Percentiles rank a stretch among this genome's conserved stretches.
Conservation (phyloP, 2,797 vertebrate genomes). For the Darevskia mixta region DNA sequence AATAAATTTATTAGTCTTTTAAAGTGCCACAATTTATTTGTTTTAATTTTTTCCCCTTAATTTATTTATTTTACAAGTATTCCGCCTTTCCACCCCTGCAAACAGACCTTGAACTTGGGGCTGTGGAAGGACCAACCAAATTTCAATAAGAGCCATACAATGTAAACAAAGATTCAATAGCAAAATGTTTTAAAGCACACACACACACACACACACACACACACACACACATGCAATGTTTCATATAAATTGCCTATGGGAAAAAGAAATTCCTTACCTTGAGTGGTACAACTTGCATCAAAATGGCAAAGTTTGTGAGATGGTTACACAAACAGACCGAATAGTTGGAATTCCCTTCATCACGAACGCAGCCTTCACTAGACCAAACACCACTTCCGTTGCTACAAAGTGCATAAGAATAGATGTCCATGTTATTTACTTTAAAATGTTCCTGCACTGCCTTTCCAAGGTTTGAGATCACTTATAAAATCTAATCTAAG, state of each 20-base stretch:
- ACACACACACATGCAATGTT: neutral
- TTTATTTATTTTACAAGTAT: too few species aligned
- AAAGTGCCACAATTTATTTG: too few species aligned
- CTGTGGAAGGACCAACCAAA: neutral
- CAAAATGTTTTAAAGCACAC: neutral
- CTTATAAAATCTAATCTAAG: too few species aligned
- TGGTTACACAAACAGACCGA: conserved; percentile 94
- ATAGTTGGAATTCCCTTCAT: conserved; percentile 86
- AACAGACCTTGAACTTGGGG: too few species aligned
- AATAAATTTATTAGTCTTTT: too few species aligned
- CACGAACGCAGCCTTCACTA: conserved; percentile 86
- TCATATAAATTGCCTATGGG: too few species aligned
- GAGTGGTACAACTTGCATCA: conserved; percentile 97
- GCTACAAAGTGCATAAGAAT: conserved; percentile 75
- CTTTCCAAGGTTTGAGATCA: neutral
- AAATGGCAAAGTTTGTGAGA: conserved; percentile 98
- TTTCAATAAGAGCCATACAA: neutral
- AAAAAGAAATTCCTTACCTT: conserved; percentile 82
- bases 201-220: neutral
- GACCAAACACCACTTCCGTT: conserved; percentile 92
- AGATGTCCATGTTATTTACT: neutral
- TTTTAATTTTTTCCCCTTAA: too few species aligned
- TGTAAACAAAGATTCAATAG: neutral
- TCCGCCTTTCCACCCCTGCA: too few species aligned
- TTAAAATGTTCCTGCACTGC: neutral